These are phyloP conservation scores for Tachina lurida DNA, from an alignment of 2,888 invertebrate species.

Conservation along the genomic window DNA sequence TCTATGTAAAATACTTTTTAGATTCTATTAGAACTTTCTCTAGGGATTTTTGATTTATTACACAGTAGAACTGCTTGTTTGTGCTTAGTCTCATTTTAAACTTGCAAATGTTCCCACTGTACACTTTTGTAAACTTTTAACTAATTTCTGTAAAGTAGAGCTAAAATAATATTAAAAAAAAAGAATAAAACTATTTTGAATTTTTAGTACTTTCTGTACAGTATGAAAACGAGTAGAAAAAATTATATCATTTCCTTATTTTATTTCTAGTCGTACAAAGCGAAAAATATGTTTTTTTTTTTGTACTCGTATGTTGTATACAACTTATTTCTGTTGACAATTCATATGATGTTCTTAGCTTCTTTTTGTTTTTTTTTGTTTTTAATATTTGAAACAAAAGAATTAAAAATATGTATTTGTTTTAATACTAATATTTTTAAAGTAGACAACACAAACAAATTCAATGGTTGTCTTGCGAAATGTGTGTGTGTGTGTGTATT, in stretches of 20 bases:
- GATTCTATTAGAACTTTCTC: too few species aligned
- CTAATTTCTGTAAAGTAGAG: background rate
- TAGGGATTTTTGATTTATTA: too few species aligned
- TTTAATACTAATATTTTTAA: too few species aligned
- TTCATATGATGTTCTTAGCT: constrained; percentile 74
- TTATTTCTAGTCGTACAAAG: background rate
- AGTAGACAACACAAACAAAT: background rate
- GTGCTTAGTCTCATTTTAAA: too few species aligned
- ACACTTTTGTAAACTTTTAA: background rate
- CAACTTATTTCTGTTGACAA: constrained; percentile 77
- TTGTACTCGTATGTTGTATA: constrained; percentile 1
- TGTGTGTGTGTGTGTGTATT: too few species aligned
- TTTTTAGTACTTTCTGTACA: constrained; percentile 14
- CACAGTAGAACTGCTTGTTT: too few species aligned
- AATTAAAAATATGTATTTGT: too few species aligned
- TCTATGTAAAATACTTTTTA: too few species aligned
- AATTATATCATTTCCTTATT: constrained; percentile 3
- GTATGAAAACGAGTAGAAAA: background rate
- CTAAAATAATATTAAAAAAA: background rate
- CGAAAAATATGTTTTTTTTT: background rate
- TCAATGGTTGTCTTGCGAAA: background rate
- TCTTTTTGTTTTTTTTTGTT: background rate
- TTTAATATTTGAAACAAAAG: constrained; percentile 76
- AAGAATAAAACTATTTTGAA: constrained; percentile 10
- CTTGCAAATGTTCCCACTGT: background rate